Base-by-base conservation (phyloP, 2,888 invertebrate species). In the Tinea trinotella region DNA sequence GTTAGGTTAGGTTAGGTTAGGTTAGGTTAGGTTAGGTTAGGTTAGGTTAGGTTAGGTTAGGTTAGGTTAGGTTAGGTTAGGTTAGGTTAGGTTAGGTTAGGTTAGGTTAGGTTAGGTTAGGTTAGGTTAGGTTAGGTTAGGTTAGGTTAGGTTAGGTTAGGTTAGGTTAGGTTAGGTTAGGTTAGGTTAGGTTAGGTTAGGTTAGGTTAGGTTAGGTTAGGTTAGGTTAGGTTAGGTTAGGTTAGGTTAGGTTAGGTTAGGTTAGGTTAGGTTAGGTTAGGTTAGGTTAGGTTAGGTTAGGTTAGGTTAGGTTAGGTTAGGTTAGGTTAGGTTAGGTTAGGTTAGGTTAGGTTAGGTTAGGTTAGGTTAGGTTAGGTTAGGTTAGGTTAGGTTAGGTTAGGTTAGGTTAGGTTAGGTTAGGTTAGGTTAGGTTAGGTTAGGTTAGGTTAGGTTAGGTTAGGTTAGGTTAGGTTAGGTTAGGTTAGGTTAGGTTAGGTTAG, bases 301-400 rank as follows among this genome's bases (percentile, higher is more conserved):
- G 56, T 56, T 56, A 54, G 53, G 54, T 54, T 54, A 54, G 54
- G 54, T 54, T 54, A 54, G 54, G 54, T 54, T 54, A 54, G 40
- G 54, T 54, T 54, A 59, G 56, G 60, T 57, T 18, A 59, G 56
- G 56, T 56, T 55, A 53, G 52, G 55, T 55, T 55, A 55, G 55
- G 55, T 52, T 55, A 52, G 55, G 53, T 53, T 55, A 53, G 55
- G 55, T 55, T 55, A 53, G 55, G 55, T 55, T 55, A 55, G 53
- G 53, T 56, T 56, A 53, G 48, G 56, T 53, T 56, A 56, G 53
- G 56, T 56, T 56, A 49, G 53, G 56, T 56, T 56, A 54, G 56
- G 56, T 53, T 56, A 56, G 56, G 53, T 55, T 55, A 55, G 56
- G 56, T 56, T 56, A 56, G 56, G 56, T 56, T 56, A 46, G 35